Percentiles rank a stretch among this genome's conserved stretches.
phyloP scores from a whole-genome alignment of 2,113 vertebrate species.

The Hassar affinis region DNA sequence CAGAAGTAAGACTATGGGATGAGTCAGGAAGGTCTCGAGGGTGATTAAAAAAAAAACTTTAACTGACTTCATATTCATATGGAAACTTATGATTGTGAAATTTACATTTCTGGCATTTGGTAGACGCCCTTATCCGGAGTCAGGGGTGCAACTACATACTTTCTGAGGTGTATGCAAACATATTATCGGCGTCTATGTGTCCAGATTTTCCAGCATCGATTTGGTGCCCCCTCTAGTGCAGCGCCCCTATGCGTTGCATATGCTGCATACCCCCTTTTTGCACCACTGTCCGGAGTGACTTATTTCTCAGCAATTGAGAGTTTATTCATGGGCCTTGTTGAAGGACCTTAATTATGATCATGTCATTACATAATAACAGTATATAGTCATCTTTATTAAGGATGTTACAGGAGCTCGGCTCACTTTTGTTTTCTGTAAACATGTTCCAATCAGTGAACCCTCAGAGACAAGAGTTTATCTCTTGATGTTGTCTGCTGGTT shows the following conservation, averaged over 20 bases:
- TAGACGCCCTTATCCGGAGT: no score
- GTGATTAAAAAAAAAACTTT: neutral
- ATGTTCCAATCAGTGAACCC: neutral
- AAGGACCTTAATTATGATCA: neutral
- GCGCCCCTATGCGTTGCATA: no score
- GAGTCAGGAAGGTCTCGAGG: neutral
- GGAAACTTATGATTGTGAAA: neutral
- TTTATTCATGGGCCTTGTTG: no score
- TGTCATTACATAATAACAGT: neutral
- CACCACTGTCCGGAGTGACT: no score
- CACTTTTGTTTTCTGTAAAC: constrained; percentile 2
- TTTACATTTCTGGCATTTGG: neutral
- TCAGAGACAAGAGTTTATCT: neutral
- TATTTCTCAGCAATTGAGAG: no score
- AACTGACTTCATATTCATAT: neutral
- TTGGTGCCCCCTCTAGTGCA: no score
- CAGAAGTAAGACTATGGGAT: neutral
- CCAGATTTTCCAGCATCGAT: no score
- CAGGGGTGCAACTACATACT: no score
- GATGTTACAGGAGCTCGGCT: neutral
- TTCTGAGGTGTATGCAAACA: no score
- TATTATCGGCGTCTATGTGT: no score
- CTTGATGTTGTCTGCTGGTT: neutral
- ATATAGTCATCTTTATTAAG: neutral
- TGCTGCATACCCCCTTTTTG: no score